Evolutionary conservation across 2,113 vertebrate species (phyloP).

Genomic region (Phaethornis superciliosus): DNA sequence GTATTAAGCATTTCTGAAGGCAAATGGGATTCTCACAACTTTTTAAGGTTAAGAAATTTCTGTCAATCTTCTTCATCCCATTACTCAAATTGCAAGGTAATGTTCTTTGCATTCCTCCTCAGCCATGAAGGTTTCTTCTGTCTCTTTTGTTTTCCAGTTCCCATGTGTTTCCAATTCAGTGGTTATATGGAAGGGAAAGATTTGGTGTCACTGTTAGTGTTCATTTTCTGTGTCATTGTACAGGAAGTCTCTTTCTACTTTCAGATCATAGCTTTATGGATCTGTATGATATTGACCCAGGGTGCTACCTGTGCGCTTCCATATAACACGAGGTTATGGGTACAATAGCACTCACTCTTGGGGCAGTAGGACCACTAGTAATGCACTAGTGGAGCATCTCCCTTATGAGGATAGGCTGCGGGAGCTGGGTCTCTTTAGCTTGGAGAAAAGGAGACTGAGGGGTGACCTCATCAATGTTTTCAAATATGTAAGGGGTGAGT

Average conservation of each 20-base stretch:
- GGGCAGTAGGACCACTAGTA: not conserved
- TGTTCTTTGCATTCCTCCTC: not conserved
- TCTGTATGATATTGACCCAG: not conserved
- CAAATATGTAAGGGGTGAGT: no score
- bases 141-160: not conserved
- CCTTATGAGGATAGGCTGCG: no score
- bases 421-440: no score
- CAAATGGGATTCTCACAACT: not conserved
- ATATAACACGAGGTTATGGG: not conserved
- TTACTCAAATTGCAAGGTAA: not conserved
- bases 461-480: no score
- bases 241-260: not conserved
- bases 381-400: no score
- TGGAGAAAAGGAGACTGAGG: no score
- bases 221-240: not conserved
- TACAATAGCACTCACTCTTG: not conserved
- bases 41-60: not conserved
- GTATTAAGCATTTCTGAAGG: not conserved
- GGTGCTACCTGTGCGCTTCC: not conserved
- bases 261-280: not conserved
- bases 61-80: not conserved
- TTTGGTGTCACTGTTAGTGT: rapidly evolving
- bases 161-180: no score
- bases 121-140: not conserved
- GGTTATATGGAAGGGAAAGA: not conserved